phyloP scores from a whole-genome alignment of 2,797 vertebrate genomes.

The Nasua narica region DNA sequence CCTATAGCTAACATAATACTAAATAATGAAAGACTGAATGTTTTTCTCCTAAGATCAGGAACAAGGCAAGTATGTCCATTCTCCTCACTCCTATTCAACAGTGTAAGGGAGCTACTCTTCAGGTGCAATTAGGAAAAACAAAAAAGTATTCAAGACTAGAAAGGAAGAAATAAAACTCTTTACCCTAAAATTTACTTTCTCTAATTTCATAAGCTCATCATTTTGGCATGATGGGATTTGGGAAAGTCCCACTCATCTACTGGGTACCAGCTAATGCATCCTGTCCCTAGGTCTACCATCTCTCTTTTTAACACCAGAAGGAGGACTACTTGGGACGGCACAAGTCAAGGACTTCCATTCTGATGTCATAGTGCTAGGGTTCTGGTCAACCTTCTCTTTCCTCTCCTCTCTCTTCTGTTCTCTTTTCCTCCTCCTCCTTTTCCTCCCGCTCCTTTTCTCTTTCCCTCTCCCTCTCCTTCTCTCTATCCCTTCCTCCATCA shows the following conservation, averaged over 20 bases:
- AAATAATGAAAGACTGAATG: not conserved
- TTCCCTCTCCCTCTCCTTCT: not conserved
- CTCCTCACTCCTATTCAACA: not conserved
- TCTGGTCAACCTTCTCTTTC: not conserved
- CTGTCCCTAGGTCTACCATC: not conserved
- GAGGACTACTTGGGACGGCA: not conserved
- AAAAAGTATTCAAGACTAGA: not conserved
- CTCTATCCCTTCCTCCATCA: not conserved
- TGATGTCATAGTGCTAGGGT: not conserved
- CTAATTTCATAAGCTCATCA: not conserved
- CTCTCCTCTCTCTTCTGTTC: accelerated
- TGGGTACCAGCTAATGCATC: not conserved
- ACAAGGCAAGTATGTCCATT: not conserved
- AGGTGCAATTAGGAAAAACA: not conserved
- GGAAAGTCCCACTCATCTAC: not conserved
- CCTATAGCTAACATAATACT: not conserved
- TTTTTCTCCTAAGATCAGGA: not conserved
- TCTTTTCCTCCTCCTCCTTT: accelerated
- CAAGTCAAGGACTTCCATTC: not conserved
- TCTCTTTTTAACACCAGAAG: not conserved
- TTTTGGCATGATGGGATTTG: not conserved
- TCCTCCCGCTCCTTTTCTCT: accelerated
- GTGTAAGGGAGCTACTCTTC: not conserved
- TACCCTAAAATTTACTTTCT: conserved; percentile 21
- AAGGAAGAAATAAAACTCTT: not conserved